Conservation (phyloP, 2,888 invertebrate genomes). For the Parasteatoda lunata region DNA sequence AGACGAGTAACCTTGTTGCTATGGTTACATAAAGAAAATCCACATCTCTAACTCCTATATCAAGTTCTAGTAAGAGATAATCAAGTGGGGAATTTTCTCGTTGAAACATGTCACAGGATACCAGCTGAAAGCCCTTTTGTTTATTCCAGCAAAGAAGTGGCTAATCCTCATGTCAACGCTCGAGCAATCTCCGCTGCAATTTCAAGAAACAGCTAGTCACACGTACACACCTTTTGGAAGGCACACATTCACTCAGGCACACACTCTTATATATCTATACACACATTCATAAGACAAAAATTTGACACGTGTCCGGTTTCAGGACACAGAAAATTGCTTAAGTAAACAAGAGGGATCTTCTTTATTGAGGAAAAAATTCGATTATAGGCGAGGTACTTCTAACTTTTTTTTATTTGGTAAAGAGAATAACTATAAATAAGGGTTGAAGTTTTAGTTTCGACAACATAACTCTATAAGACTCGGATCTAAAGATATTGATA, state of each 20-base stretch:
- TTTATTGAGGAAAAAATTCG: too few relatives aligned
- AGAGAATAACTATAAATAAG: too few relatives aligned
- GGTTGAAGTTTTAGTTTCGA: too few relatives aligned
- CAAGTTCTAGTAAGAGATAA: conserved; percentile 54
- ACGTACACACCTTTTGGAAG: too few relatives aligned
- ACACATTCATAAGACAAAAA: conserved; percentile 24
- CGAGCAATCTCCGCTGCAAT: conserved; percentile 44
- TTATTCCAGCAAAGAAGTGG: conserved; percentile 31
- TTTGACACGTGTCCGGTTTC: conserved; percentile 33
- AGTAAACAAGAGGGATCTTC: conserved; percentile 4
- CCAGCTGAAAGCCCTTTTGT: conserved; percentile 29
- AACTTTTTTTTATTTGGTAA: too few relatives aligned
- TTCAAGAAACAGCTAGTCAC: conserved; percentile 20
- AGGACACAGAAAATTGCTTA: conserved; percentile 10
- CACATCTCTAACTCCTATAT: conserved; percentile 56
- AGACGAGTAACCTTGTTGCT: conserved; percentile 35
- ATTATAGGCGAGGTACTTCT: too few relatives aligned
- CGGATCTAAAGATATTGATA: too few relatives aligned
- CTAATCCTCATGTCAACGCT: conserved; percentile 53
- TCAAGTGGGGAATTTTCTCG: conserved; percentile 57
- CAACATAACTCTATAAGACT: too few relatives aligned
- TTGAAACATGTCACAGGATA: conserved; percentile 49
- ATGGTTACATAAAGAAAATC: conserved; percentile 50
- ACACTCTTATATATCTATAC: background rate
- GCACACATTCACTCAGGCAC: too few relatives aligned